Conservation (phyloP, 2,113 vertebrate genomes). For the Silurus glanis region DNA sequence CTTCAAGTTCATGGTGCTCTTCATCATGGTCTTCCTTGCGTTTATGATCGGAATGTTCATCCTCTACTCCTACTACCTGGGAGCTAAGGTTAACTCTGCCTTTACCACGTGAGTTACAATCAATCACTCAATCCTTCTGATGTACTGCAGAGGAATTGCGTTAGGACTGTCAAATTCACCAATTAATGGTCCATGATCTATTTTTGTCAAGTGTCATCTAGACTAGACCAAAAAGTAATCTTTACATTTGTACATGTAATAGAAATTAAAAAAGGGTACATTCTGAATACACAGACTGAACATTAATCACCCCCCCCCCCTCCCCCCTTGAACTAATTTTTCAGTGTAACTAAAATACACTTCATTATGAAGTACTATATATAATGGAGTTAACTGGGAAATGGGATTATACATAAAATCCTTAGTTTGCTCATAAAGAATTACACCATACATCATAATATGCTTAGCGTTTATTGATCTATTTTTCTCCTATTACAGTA, state of each 20-base stretch:
- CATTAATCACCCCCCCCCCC: background rate
- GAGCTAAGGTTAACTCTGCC: slow-evolving; percentile 86
- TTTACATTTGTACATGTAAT: too few relatives aligned
- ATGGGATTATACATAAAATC: too few relatives aligned
- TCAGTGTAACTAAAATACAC: background rate
- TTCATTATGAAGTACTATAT: background rate
- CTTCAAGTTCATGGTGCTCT: slow-evolving; percentile 93
- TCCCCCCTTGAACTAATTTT: too few relatives aligned
- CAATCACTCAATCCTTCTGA: background rate
- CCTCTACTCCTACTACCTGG: slow-evolving; percentile 88
- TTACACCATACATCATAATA: background rate
- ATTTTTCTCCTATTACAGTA: background rate
- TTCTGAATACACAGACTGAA: background rate
- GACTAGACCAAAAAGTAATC: too few relatives aligned
- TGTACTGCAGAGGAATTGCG: background rate
- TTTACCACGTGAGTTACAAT: slow-evolving; percentile 85
- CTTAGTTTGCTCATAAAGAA: too few relatives aligned
- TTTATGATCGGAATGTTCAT: slow-evolving; percentile 96
- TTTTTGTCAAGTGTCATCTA: too few relatives aligned
- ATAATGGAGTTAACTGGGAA: too few relatives aligned
- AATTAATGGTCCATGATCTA: too few relatives aligned
- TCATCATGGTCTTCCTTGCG: slow-evolving; percentile 90
- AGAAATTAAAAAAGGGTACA: too few relatives aligned
- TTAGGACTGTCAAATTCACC: background rate
- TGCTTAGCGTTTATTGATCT: background rate